Evolutionary conservation across 2,113 vertebrate genomes (phyloP).

Genomic region (Brachyhypopomus occidentalis): DNA sequence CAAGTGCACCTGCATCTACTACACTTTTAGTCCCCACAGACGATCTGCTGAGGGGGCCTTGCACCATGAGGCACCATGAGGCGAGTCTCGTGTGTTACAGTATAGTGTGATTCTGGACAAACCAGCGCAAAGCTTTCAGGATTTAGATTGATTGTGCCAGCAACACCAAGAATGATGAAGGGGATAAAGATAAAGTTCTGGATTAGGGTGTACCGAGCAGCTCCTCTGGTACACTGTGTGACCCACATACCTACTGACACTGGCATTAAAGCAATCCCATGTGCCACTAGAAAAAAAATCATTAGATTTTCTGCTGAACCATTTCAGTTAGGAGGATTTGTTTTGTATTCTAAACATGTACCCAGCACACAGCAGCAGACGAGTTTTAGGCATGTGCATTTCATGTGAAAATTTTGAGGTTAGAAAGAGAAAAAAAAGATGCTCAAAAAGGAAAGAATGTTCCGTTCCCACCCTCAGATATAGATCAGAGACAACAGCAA

Average conservation of each 20-base stretch:
- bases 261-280: not conserved
- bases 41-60: not conserved
- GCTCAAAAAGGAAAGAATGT: constrained; percentile 54
- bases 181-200: not conserved
- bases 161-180: not conserved
- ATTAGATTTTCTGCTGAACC: not conserved
- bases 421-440: constrained; percentile 50
- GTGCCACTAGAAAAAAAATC: not conserved
- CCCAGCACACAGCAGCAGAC: not conserved
- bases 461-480: constrained; percentile 62
- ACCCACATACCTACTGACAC: too few species aligned
- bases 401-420: constrained; percentile 64
- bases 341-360: not conserved
- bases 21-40: not conserved
- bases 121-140: not conserved
- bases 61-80: not conserved
- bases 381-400: constrained; percentile 30
- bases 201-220: not conserved
- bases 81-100: not conserved
- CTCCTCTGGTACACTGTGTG: not conserved
- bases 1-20: not conserved
- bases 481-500: constrained; percentile 30
- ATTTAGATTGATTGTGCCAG: not conserved
- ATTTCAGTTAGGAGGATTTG: not conserved
- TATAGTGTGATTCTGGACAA: not conserved